A percentile compares a stretch with the other conserved stretches of the same genome.
Conservation (phyloP, 2,113 vertebrate species). For the Gnathonemus longibarbis region DNA sequence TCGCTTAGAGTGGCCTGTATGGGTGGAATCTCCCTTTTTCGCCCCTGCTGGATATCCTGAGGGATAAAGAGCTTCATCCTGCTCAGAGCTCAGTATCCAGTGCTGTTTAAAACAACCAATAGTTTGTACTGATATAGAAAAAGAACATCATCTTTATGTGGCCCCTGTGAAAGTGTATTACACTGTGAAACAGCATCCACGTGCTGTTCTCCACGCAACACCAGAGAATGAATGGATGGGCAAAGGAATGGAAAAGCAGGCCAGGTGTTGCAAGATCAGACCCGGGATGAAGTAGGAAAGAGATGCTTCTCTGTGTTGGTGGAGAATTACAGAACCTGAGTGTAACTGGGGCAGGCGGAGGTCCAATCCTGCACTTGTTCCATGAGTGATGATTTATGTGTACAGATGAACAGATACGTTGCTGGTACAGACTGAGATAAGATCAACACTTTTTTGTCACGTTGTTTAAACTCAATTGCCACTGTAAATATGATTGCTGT, state of each 20-base stretch:
- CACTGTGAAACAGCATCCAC: background rate
- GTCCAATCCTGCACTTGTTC: too few species aligned
- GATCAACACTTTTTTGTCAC: background rate
- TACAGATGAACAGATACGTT: background rate
- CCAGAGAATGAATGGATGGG: background rate
- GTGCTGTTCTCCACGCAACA: background rate
- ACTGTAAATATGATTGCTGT: constrained; percentile 8
- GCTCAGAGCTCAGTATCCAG: background rate
- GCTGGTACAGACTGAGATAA: background rate
- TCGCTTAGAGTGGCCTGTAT: background rate
- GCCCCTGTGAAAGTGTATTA: background rate
- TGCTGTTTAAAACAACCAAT: background rate
- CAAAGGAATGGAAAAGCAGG: background rate
- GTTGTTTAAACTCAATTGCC: background rate
- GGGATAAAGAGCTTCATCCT: background rate
- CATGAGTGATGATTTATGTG: background rate
- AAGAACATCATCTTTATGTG: background rate
- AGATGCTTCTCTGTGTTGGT: background rate
- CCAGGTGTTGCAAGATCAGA: background rate
- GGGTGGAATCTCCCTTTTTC: background rate
- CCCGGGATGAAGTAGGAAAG: background rate
- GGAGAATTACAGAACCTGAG: background rate
- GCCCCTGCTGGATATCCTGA: background rate
- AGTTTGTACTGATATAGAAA: background rate
- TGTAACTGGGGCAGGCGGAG: background rate